Percentiles rank a stretch among this genome's conserved stretches.
Evolutionary conservation across 2,888 invertebrate species (phyloP).

Genomic region (Acleris cristana): DNA sequence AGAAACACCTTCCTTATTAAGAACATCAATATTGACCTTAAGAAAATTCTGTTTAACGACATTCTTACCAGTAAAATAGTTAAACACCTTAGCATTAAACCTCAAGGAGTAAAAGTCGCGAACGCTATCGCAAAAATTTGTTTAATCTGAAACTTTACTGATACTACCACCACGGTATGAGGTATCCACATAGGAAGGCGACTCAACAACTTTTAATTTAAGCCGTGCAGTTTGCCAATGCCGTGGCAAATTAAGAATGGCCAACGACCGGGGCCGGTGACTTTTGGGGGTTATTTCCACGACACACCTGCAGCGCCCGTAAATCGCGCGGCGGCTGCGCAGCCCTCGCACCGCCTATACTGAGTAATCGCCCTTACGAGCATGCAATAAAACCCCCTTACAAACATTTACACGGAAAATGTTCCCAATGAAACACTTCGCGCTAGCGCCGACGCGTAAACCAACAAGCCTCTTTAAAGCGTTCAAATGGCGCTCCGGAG

Average conservation of each 20-base stretch:
- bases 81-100: too few species aligned
- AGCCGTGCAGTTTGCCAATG: not conserved
- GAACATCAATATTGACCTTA: too few species aligned
- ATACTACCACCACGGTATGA: too few species aligned
- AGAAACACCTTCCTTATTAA: too few species aligned
- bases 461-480: slow-evolving; percentile 6
- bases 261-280: slow-evolving; percentile 1
- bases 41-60: too few species aligned
- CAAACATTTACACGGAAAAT: slow-evolving; percentile 52
- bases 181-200: too few species aligned
- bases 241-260: slow-evolving; percentile 17
- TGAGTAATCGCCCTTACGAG: slow-evolving; percentile 49
- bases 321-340: slow-evolving; percentile 50
- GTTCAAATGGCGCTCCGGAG: slow-evolving; percentile 10
- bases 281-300: slow-evolving; percentile 34
- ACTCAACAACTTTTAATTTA: too few species aligned
- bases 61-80: too few species aligned
- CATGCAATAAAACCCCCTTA: slow-evolving; percentile 50
- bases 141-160: too few species aligned
- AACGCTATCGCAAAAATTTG: too few species aligned
- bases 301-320: slow-evolving; percentile 61
- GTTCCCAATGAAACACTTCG: slow-evolving; percentile 43
- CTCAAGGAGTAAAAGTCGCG: too few species aligned
- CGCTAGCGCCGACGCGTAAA: slow-evolving; percentile 7
- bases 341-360: slow-evolving; percentile 33